These are phyloP conservation scores for Calameuta idolon DNA, from an alignment of 2,888 invertebrate genomes.

Conservation along the genomic window DNA sequence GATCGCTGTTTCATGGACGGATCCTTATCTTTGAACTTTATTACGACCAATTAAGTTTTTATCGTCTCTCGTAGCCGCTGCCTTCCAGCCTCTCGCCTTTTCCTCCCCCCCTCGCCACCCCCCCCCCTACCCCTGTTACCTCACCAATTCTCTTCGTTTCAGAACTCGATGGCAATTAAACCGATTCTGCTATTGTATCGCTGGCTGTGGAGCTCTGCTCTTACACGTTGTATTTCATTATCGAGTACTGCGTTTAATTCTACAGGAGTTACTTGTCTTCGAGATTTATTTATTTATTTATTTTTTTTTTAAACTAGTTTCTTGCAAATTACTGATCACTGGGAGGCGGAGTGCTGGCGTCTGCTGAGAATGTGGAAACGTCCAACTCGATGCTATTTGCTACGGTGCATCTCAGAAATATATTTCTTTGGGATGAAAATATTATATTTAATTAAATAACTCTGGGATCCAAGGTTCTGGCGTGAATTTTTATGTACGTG, in stretches of 20 bases:
- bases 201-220: not conserved
- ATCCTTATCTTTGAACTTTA: conserved; percentile 20
- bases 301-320: not conserved
- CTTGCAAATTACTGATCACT: not conserved
- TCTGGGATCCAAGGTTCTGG: not conserved
- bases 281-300: too few relatives aligned
- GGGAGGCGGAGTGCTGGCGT: not conserved
- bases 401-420: too few relatives aligned
- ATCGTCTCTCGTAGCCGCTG: conserved; percentile 12
- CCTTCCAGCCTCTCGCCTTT: not conserved
- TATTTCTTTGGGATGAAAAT: not conserved
- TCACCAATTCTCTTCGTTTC: not conserved
- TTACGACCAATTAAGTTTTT: conserved; percentile 27
- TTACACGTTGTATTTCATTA: not conserved
- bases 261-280: not conserved
- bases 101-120: not conserved
- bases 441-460: not conserved
- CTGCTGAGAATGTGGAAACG: not conserved
- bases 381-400: not conserved
- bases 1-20: conserved; percentile 21
- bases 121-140: not conserved
- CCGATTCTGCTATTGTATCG: conserved; percentile 5
- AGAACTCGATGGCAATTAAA: conserved; percentile 2
- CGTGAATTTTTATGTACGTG: too few relatives aligned
- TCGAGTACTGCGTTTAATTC: not conserved